phyloP scores from a whole-genome alignment of 2,888 invertebrate genomes.

The Ophion ellenae region DNA sequence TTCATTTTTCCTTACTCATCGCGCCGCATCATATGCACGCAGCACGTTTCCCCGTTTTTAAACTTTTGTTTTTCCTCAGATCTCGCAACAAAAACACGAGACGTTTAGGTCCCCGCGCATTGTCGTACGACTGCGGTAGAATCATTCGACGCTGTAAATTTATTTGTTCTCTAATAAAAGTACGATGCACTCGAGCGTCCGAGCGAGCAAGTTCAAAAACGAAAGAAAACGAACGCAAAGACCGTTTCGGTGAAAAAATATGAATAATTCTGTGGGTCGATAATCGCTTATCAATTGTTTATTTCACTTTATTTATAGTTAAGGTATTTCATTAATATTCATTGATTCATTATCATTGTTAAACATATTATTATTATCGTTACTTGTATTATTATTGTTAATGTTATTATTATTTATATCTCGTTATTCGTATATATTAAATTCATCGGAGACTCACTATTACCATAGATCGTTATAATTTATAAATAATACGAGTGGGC shows the following conservation, averaged over 20 bases:
- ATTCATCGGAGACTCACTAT: conserved; percentile 67
- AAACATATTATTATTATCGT: conserved; percentile 76
- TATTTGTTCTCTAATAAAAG: neutral
- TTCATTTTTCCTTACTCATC: conserved; percentile 1
- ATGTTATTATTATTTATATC: conserved; percentile 8
- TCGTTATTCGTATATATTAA: conserved; percentile 63
- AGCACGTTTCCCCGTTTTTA: conserved; percentile 3
- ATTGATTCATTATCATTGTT: conserved; percentile 74
- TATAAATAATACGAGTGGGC: conserved; percentile 46
- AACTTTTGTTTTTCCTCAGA: neutral
- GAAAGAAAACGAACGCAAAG: conserved; percentile 30
- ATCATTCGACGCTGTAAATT: neutral
- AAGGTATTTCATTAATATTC: conserved; percentile 72
- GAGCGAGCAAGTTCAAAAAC: neutral
- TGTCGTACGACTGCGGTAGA: neutral
- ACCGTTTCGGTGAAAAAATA: conserved; percentile 61
- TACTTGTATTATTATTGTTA: conserved; percentile 20
- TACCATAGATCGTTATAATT: conserved; percentile 66
- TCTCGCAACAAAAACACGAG: neutral
- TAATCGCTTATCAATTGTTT: conserved; percentile 63
- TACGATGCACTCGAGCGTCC: neutral
- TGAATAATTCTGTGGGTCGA: conserved; percentile 59
- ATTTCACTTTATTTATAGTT: conserved; percentile 71
- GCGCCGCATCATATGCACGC: conserved; percentile 4
- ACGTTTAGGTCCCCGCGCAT: neutral